Evolutionary conservation across 2,113 vertebrate species (phyloP).

Genomic region (Phocoena sinus): DNA sequence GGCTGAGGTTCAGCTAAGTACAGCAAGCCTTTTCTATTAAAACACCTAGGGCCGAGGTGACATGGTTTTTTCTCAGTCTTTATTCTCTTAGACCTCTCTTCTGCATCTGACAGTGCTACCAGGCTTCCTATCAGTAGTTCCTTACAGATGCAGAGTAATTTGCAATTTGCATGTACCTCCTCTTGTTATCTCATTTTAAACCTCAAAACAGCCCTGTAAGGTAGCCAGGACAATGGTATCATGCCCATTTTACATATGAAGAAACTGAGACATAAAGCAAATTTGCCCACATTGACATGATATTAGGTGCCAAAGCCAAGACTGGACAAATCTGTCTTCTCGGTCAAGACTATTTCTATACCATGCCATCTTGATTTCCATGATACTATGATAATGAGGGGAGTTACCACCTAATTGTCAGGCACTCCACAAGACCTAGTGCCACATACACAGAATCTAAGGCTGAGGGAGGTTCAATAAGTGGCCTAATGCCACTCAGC

Average conservation of each 20-base stretch:
- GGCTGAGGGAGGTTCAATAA: neutral
- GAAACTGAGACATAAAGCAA: neutral
- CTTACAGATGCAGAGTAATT: neutral
- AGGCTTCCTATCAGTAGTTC: neutral
- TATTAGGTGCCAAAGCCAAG: neutral
- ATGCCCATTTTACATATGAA: neutral
- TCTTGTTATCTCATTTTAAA: neutral
- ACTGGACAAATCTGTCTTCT: neutral
- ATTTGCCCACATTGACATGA: neutral
- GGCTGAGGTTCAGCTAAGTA: neutral
- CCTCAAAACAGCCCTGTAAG: neutral
- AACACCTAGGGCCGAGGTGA: neutral
- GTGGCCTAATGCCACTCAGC: neutral
- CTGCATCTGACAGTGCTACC: neutral
- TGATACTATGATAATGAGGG: neutral
- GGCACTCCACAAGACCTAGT: neutral
- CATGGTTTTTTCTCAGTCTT: neutral
- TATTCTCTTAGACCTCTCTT: neutral
- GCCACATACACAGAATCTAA: neutral
- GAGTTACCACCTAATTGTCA: neutral
- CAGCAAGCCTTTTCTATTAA: neutral
- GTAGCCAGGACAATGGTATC: neutral
- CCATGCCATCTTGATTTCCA: neutral
- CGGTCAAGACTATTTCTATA: neutral
- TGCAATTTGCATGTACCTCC: neutral